Evolutionary conservation across 2,888 invertebrate genomes (phyloP), one percentile per base, ranked within the genome.

Genomic region (Leistus spinibarbis): DNA sequence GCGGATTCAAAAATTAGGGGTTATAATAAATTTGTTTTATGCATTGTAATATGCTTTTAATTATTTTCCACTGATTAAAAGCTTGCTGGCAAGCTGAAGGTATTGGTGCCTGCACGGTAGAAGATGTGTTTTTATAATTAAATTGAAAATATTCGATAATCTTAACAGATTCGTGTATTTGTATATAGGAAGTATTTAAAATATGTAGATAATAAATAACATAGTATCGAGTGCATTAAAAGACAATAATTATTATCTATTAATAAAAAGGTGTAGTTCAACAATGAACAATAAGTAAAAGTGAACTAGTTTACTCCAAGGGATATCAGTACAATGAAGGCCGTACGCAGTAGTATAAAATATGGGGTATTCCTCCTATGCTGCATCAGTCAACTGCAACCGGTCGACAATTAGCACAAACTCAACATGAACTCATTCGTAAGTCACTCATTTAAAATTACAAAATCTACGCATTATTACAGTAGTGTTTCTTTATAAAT

Each of bases 341-440:
- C n/a, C 57, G 53, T 20, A 23, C 17, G 10, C 20, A 13, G 16
- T 64, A 60, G 65, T 72, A 72, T 72, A 66, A 72, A 72, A 65
- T 65, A 19, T n/a, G 16, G 17, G 54, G 66, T 57, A 20, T 27
- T 27, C 27, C 19, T 27, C 10, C 17, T n/a, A 24, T 5, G 16
- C n/a, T n/a, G 22, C 65, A 65, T 66, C 72, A 72, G 56, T 72
- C 54, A 10, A 54, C 56, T 22, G 17, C 16, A 60, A 60, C 40
- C 60, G 22, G 60, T 60, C 60, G 60, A 60, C 60, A 19, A 60
- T 60, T 22, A 20, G 19, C 17, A 60, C 60, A 60, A 60, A n/a
- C 19, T 60, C 69, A 69, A 62, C 56, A 72, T 72, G 72, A 72
- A 72, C 72, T 19, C 57, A 27, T 65, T 72, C 65, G 57, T 72